Percentiles rank a stretch among this genome's conserved stretches.
These are phyloP conservation scores for Sphaeramia orbicularis DNA, from an alignment of 2,797 vertebrate species.

Conservation along the genomic window DNA sequence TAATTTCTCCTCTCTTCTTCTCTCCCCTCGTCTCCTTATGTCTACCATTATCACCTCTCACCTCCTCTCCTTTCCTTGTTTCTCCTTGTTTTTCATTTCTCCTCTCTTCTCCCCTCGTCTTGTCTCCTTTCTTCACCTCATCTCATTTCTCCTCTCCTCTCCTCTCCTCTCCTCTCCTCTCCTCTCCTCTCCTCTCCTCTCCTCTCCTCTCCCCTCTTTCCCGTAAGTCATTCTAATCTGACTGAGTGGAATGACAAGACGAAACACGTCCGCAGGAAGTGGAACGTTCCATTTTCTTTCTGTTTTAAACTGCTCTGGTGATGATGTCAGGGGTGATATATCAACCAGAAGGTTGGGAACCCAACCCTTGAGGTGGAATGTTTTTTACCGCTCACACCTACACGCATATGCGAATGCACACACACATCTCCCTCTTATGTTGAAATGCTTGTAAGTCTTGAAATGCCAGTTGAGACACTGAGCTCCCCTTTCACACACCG, in stretches of 20 bases:
- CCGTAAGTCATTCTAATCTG: constrained; percentile 79
- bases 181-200: too few relatives aligned
- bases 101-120: too few relatives aligned
- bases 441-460: constrained; percentile 84
- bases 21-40: too few relatives aligned
- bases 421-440: constrained; percentile 67
- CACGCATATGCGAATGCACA: constrained; percentile 42
- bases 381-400: constrained; percentile 47
- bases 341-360: constrained; percentile 73
- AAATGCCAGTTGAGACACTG: constrained; percentile 82
- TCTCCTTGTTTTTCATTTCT: too few relatives aligned
- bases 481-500: constrained; percentile 74
- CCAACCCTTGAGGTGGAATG: constrained; percentile 74
- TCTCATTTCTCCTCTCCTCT: constrained; percentile 45
- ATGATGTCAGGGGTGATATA: constrained; percentile 83
- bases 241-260: constrained; percentile 78
- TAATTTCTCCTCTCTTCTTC: too few relatives aligned
- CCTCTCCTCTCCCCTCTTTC: too few relatives aligned
- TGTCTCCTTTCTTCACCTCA: constrained; percentile 21
- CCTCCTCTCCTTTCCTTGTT: too few relatives aligned
- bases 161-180: too few relatives aligned
- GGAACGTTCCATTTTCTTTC: constrained; percentile 71
- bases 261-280: constrained; percentile 83
- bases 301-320: constrained; percentile 67
- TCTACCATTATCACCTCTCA: too few relatives aligned